phyloP scores from a whole-genome alignment of 2,888 invertebrate species.

The Gryllus longicercus region DNA sequence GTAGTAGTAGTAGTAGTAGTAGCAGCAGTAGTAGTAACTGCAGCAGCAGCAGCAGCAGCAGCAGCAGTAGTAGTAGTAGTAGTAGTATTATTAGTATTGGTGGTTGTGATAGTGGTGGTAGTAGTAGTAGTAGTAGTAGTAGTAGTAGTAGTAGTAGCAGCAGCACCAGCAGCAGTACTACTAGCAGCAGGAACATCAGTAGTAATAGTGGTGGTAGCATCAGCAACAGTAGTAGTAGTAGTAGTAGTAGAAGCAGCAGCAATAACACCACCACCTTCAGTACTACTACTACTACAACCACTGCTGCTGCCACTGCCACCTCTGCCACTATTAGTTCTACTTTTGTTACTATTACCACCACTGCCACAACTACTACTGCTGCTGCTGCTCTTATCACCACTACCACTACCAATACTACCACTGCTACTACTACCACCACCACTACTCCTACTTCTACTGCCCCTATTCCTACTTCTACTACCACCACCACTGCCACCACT shows the following conservation, averaged over 20 bases:
- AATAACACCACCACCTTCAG: neutral
- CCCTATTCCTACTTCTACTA: no score
- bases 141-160: neutral
- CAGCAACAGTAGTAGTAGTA: neutral
- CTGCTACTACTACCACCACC: no score
- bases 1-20: no score
- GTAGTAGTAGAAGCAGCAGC: neutral
- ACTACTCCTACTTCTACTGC: no score
- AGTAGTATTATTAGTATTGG: neutral
- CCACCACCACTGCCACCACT: no score
- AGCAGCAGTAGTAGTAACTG: no score
- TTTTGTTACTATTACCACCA: no score
- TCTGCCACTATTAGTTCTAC: neutral
- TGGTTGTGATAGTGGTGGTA: neutral
- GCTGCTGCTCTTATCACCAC: no score
- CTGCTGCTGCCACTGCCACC: neutral
- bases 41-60: neutral
- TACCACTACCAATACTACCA: no score
- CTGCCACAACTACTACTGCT: no score
- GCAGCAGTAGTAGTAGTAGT: neutral
- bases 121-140: neutral
- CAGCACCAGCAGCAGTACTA: neutral
- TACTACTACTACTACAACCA: no score
- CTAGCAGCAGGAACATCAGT: neutral
- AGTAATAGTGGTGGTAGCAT: neutral